Evolutionary conservation across 2,888 invertebrate genomes (phyloP), one percentile per base, ranked within the genome.

Genomic region (Drosophila mimica): DNA sequence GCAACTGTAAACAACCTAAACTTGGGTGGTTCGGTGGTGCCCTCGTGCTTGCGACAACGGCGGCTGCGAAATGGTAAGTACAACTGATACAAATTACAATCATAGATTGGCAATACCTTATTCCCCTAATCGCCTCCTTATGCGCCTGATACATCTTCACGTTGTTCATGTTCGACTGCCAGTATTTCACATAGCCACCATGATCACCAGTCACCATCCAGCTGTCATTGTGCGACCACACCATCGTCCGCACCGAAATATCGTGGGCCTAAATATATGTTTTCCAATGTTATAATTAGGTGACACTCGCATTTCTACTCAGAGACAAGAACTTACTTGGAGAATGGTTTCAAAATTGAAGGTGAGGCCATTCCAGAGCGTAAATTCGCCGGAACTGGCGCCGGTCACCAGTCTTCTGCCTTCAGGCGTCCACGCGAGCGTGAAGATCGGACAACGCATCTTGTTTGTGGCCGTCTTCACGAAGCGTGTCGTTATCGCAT

Each of bases 81-180:
- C 70, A 71, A 83, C 75, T 75, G 71, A 74, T 67, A 56, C 56
- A 56, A 88, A 79, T 81, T 90, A 82, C 79, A 89, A 88, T 92
- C 89, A 91, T 87, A 46, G 15, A 46, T 91, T 89, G 87, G 91
- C 92, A 94, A 95, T 96, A 98, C 98, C 97, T 97, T 95, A 99
- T 97, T 94, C 99, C 99, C 94, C 99, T 96, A 89, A 99, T 97
- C 82, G 99, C 98, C 95, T 99, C 99, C 95, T 99, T 99, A 94
- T 99, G 99, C 67, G 99, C 99, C 94, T 99, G 99, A 95, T 98
- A 99, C 99, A 99, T 99, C 95, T 99, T 99, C 69, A 99, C 99
- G 94, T 99, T 99, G 95, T 99, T 99, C 99, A 99, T 99, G 94
- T 99, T 99, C 89, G 99, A 98, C 95, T 99, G 99, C 99, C 99